phyloP scores from a whole-genome alignment of 2,888 invertebrate species.

The Epistrophella euchroma region DNA sequence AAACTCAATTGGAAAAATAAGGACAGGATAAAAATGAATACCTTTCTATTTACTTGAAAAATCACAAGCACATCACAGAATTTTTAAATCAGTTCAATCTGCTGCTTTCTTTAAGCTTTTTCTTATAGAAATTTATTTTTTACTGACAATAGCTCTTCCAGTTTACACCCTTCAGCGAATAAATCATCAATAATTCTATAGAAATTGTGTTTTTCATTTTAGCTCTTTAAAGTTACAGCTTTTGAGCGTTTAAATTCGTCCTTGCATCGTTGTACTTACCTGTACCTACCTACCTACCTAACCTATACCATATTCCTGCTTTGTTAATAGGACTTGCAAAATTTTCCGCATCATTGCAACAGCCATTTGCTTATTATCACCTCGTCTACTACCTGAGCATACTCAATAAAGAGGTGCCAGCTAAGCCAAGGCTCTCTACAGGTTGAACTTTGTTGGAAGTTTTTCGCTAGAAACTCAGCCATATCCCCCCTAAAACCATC shows the following conservation, averaged over 20 bases:
- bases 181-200: background rate
- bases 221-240: background rate
- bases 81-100: no score
- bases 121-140: no score
- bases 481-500: background rate
- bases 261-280: background rate
- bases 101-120: no score
- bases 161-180: no score
- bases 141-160: no score
- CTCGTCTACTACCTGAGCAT: slow-evolving; percentile 24
- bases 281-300: background rate
- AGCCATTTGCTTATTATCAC: slow-evolving; percentile 73
- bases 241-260: background rate
- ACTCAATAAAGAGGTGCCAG: slow-evolving; percentile 59
- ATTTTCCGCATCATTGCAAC: slow-evolving; percentile 71
- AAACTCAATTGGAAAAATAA: no score
- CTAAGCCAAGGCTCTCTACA: slow-evolving; percentile 62
- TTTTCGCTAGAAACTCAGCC: slow-evolving; percentile 32
- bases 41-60: no score
- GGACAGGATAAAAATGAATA: no score
- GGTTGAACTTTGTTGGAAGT: slow-evolving; percentile 67
- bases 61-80: no score
- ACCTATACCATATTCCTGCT: background rate
- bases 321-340: slow-evolving; percentile 28
- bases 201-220: background rate